These are phyloP conservation scores for Baryphthengus martii DNA, from an alignment of 2,113 vertebrate species.

Conservation along the genomic window DNA sequence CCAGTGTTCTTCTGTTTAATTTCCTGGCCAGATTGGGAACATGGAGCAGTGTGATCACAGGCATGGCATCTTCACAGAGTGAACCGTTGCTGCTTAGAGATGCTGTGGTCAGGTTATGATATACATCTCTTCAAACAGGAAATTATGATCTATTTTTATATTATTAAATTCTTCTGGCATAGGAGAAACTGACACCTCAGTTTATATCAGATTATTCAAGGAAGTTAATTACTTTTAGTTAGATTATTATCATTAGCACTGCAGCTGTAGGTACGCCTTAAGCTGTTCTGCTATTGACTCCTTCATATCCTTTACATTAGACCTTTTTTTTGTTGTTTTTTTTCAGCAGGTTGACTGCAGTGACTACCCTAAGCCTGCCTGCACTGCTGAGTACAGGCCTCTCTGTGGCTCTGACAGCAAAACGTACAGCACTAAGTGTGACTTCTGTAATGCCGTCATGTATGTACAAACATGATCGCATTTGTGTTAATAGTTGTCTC, in stretches of 20 bases:
- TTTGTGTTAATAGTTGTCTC: not conserved
- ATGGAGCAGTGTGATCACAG: not conserved
- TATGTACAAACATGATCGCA: not conserved
- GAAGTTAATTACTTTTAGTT: slow-evolving; percentile 25
- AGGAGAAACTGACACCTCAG: not conserved
- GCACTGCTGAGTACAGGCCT: not conserved
- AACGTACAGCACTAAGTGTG: slow-evolving; percentile 59
- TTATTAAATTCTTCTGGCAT: slow-evolving; percentile 29
- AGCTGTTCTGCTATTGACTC: not conserved
- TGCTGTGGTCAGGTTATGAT: not conserved
- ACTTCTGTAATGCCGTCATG: slow-evolving; percentile 13
- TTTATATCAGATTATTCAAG: not conserved
- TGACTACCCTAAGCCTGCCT: not conserved
- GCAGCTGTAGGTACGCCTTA: not conserved
- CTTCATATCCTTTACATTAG: not conserved
- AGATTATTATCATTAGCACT: not conserved
- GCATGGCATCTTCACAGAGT: rapidly evolving
- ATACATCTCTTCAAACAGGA: slow-evolving; percentile 27
- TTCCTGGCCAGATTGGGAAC: slow-evolving; percentile 18
- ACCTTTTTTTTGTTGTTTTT: not conserved
- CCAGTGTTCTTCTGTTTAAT: slow-evolving; percentile 18
- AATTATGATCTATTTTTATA: slow-evolving; percentile 55
- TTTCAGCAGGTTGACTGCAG: slow-evolving; percentile 46
- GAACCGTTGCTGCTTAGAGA: slow-evolving; percentile 9
- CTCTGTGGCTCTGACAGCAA: slow-evolving; percentile 69